Evolutionary conservation across 1,140 invertebrate genomes (phyloP), one percentile per base, ranked within the genome.

Genomic region (Drosophila nebulosa): DNA sequence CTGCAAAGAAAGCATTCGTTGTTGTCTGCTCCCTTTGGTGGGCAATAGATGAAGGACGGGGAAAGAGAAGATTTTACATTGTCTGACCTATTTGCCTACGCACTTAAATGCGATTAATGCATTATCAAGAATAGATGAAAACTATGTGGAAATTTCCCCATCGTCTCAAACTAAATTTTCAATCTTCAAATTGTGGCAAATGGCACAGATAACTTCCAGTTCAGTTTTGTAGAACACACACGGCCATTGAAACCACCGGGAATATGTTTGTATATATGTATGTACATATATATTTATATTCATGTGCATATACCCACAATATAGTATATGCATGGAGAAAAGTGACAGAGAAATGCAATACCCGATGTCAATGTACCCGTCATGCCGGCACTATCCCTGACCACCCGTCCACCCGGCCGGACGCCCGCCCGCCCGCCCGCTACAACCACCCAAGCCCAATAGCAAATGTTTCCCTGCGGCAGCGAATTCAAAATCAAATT

Each of bases 401-500:
- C 39, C 2, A 6, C 6, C 39, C 6, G 7, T n/a, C n/a, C n/a
- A n/a, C n/a, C n/a, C n/a, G n/a, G n/a, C n/a, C n/a, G n/a, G n/a
- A n/a, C n/a, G n/a, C n/a, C n/a, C n/a, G n/a, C n/a, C n/a, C 10
- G 39, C 39, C 39, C 2, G 16, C 6, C 39, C 6, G 7, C 39
- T 4, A 5, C 27, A 30, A 9, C 39, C 39, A 10, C 39, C 10
- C 30, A 12, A 18, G 16, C 16, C 39, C 16, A 46, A 46, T 46
- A 46, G 39, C 21, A 36, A 58, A 58, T n/a, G 22, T 39, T 24
- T 22, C 57, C 57, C 60, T 62, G 46, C 26, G 70, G 71, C 72
- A 27, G 64, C 52, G 42, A 46, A 57, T 62, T 69, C 77, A 74
- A 79, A 79, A 79, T 79, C 61, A 79, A 79, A 79, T 79, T 74